Conservation (phyloP, 2,888 invertebrate genomes). For the Pollenia amentaria region DNA sequence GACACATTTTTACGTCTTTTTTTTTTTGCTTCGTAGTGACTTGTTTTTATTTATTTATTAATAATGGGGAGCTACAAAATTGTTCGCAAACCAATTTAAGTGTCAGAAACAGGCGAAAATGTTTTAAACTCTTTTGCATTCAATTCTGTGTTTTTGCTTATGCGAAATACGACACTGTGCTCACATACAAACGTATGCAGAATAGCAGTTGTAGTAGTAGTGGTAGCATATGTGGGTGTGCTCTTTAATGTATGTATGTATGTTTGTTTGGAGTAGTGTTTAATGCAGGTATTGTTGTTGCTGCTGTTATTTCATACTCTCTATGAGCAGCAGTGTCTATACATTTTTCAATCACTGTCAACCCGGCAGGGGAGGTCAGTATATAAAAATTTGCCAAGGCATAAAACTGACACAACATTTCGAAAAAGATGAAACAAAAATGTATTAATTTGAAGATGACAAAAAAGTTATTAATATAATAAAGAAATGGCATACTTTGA, state of each 20-base stretch:
- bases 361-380: constrained; percentile 62
- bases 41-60: constrained; percentile 51
- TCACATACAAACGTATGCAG: constrained; percentile 41
- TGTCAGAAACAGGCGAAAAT: constrained; percentile 68
- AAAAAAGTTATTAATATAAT: constrained; percentile 30
- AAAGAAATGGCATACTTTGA: constrained; percentile 35
- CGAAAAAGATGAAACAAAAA: background rate
- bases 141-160: constrained; percentile 18
- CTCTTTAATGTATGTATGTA: background rate
- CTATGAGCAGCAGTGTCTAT: constrained; percentile 54
- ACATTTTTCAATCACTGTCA: constrained; percentile 73
- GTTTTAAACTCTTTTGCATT: constrained; percentile 51
- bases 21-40: constrained; percentile 18
- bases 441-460: constrained; percentile 27
- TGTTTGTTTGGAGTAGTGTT: constrained; percentile 35
- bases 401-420: constrained; percentile 3
- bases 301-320: constrained; percentile 6
- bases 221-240: background rate
- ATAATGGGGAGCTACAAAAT: constrained; percentile 64
- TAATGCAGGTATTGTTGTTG: constrained; percentile 58
- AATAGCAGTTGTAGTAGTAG: constrained; percentile 27
- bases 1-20: constrained; percentile 25
- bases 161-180: constrained; percentile 37
- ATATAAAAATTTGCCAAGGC: constrained; percentile 30
- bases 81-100: constrained; percentile 72